These are phyloP conservation scores for Agapornis roseicollis DNA, from an alignment of 2,113 vertebrate genomes.

Conservation along the genomic window DNA sequence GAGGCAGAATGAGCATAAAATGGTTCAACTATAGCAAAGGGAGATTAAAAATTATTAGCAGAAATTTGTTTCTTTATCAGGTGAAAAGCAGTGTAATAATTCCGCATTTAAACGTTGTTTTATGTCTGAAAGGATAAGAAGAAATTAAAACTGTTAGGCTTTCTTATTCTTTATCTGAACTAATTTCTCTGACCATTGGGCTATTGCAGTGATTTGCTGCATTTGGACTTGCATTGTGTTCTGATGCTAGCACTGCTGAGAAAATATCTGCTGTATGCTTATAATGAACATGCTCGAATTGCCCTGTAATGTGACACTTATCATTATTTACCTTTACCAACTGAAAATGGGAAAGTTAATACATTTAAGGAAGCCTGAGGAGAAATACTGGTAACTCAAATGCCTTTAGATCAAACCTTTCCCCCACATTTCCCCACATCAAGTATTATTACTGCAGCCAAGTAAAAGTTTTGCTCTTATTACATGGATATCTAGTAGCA, in stretches of 20 bases:
- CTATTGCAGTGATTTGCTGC: neutral
- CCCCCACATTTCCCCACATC: neutral
- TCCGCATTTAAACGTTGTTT: neutral
- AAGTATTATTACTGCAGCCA: neutral
- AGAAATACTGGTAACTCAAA: neutral
- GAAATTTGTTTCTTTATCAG: neutral
- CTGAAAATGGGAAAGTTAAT: neutral
- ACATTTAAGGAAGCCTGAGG: neutral
- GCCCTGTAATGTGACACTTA: neutral
- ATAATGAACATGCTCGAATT: slow-evolving; percentile 1
- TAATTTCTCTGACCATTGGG: neutral
- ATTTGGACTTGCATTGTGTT: neutral
- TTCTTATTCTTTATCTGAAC: neutral
- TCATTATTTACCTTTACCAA: neutral
- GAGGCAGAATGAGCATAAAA: neutral
- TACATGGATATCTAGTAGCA: neutral
- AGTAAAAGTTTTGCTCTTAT: slow-evolving; percentile 1
- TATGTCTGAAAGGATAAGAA: neutral
- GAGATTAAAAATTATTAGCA: neutral
- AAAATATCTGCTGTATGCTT: neutral
- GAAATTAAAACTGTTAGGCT: neutral
- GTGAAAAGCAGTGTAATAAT: neutral
- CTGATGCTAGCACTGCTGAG: neutral
- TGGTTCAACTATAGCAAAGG: neutral
- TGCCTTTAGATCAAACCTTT: neutral